These are phyloP conservation scores for Rhynchonema sp. DNA, from an alignment of 2,888 invertebrate genomes.

Conservation along the genomic window DNA sequence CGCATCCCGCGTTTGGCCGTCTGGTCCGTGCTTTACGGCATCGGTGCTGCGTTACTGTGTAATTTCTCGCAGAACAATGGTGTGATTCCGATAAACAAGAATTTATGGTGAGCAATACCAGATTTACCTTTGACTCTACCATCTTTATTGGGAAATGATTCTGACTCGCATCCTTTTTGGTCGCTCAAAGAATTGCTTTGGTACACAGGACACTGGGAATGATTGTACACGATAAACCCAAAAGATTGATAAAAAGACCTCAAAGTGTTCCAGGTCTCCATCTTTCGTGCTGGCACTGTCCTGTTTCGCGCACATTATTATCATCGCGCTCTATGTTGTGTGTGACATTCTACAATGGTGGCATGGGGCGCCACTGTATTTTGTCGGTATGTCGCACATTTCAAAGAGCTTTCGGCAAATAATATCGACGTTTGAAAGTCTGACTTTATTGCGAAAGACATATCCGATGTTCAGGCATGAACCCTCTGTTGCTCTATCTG, in stretches of 20 bases:
- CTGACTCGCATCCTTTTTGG: too few relatives aligned
- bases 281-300: conserved; percentile 68
- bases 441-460: too few relatives aligned
- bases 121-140: too few relatives aligned
- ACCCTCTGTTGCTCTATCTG: conserved; percentile 67
- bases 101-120: conserved; percentile 51
- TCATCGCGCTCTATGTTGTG: conserved; percentile 52
- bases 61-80: conserved; percentile 54
- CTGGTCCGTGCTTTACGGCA: conserved; percentile 43
- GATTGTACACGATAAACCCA: too few relatives aligned
- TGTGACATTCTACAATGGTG: conserved; percentile 55
- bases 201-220: too few relatives aligned
- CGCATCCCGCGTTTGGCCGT: conserved; percentile 54
- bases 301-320: conserved; percentile 51
- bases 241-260: background rate
- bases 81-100: conserved; percentile 71
- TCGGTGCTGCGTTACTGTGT: conserved; percentile 46
- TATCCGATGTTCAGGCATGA: conserved; percentile 73
- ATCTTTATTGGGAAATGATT: too few relatives aligned
- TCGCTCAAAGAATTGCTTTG: too few relatives aligned
- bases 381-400: conserved; percentile 42
- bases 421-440: too few relatives aligned
- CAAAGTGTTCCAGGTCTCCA: conserved; percentile 57
- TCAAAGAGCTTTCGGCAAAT: too few relatives aligned
- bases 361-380: conserved; percentile 70